Evolutionary conservation across 2,797 vertebrate genomes (phyloP).

Genomic region (Falco cherrug): DNA sequence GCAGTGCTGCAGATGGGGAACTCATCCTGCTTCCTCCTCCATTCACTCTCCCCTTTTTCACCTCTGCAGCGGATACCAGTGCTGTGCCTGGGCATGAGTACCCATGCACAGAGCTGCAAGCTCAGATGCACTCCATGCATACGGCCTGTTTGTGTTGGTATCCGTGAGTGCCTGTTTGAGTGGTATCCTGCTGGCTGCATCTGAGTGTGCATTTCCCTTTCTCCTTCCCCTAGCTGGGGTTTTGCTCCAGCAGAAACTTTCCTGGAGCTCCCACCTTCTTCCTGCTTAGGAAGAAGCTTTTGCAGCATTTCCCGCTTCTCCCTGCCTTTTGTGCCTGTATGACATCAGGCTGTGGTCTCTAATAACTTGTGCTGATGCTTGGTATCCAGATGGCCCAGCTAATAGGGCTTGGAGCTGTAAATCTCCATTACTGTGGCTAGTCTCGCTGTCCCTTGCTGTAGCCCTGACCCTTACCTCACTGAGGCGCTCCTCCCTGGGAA

Average conservation of each 20-base stretch:
- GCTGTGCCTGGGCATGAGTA: not conserved
- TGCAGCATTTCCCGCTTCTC: not conserved
- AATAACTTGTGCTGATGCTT: not conserved
- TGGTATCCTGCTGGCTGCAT: too few species aligned
- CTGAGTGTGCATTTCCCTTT: not conserved
- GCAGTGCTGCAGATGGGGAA: not conserved
- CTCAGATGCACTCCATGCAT: not conserved
- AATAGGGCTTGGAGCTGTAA: conserved; percentile 40
- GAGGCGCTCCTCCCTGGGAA: not conserved
- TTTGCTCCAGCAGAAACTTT: not conserved
- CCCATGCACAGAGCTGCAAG: fast-evolving
- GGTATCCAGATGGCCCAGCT: conserved; percentile 65
- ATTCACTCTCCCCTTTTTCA: not conserved
- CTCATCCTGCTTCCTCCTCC: not conserved
- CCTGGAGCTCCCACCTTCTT: not conserved
- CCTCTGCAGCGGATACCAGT: not conserved
- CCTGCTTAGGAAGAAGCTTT: not conserved
- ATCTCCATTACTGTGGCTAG: conserved; percentile 42
- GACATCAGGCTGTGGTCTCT: not conserved
- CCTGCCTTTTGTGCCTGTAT: not conserved
- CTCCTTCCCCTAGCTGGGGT: not conserved
- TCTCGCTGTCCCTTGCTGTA: not conserved
- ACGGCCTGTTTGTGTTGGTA: fast-evolving
- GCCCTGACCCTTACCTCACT: not conserved
- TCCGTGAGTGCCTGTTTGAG: fast-evolving